phyloP scores from a whole-genome alignment of 2,888 invertebrate genomes.

The Chloromyia formosa region DNA sequence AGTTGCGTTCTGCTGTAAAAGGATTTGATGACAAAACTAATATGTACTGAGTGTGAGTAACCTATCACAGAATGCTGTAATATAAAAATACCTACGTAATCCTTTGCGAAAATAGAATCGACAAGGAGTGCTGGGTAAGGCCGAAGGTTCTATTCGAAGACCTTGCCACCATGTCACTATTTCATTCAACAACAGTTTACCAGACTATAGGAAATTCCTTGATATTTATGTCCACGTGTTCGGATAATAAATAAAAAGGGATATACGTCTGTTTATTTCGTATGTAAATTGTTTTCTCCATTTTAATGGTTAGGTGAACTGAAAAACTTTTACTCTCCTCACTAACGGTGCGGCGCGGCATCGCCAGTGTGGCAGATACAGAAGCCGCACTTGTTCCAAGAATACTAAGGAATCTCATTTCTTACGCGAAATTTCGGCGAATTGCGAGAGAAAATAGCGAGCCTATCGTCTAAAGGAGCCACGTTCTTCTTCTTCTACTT shows the following conservation, averaged over 20 bases:
- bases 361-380: slow-evolving; percentile 4
- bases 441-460: slow-evolving; percentile 2
- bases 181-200: slow-evolving; percentile 9
- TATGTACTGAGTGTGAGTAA: too few species aligned
- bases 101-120: too few species aligned
- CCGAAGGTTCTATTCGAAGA: too few species aligned
- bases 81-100: too few species aligned
- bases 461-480: neutral
- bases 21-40: too few species aligned
- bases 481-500: neutral
- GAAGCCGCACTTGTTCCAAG: neutral
- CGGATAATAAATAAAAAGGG: slow-evolving; percentile 47
- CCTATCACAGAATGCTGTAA: too few species aligned
- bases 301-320: slow-evolving; percentile 32
- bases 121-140: too few species aligned
- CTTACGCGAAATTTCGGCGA: slow-evolving; percentile 26
- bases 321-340: slow-evolving; percentile 2
- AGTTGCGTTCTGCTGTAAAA: too few species aligned
- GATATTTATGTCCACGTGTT: slow-evolving; percentile 49
- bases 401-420: slow-evolving; percentile 16
- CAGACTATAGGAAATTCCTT: slow-evolving; percentile 44
- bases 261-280: slow-evolving; percentile 46
- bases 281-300: slow-evolving; percentile 48
- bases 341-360: slow-evolving; percentile 46
- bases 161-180: too few species aligned